Evolutionary conservation across 2,797 vertebrate genomes (phyloP).

Genomic region (Darevskia mixta): DNA sequence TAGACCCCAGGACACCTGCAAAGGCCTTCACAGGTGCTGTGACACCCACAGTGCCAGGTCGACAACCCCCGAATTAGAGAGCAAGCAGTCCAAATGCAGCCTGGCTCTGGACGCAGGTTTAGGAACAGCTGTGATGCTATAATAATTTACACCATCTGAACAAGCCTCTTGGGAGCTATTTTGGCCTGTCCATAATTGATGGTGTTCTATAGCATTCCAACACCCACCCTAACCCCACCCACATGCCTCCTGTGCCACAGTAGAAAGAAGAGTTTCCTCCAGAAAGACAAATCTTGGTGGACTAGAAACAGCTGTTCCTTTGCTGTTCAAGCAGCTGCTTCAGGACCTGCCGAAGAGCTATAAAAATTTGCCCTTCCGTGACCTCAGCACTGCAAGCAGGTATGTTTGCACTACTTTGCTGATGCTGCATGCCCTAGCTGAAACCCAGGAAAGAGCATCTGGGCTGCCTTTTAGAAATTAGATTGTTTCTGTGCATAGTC

Average conservation of each 20-base stretch:
- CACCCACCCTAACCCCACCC: conserved; percentile 11
- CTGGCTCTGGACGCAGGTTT: not conserved
- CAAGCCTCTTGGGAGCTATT: not conserved
- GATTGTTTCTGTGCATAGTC: conserved; percentile 17
- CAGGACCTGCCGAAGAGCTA: not conserved
- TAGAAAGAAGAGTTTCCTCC: conserved; percentile 8
- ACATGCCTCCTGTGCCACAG: accelerated
- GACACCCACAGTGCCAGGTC: too few relatives aligned
- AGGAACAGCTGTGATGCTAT: not conserved
- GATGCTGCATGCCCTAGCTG: not conserved
- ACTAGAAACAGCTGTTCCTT: not conserved
- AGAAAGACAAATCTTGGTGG: not conserved
- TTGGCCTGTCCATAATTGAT: conserved; percentile 18
- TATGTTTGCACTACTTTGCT: conserved; percentile 18
- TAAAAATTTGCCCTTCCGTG: not conserved
- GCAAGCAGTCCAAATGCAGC: not conserved
- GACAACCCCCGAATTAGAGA: not conserved
- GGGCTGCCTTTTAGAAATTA: not conserved
- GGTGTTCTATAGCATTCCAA: not conserved
- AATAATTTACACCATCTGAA: conserved; percentile 21
- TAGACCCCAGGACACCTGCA: too few relatives aligned
- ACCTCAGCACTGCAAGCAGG: not conserved
- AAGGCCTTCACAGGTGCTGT: too few relatives aligned
- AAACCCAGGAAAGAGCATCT: not conserved
- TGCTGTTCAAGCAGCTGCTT: not conserved